Evolutionary conservation across 1,140 invertebrate species (phyloP).

Genomic region (Nephotettix cincticeps): DNA sequence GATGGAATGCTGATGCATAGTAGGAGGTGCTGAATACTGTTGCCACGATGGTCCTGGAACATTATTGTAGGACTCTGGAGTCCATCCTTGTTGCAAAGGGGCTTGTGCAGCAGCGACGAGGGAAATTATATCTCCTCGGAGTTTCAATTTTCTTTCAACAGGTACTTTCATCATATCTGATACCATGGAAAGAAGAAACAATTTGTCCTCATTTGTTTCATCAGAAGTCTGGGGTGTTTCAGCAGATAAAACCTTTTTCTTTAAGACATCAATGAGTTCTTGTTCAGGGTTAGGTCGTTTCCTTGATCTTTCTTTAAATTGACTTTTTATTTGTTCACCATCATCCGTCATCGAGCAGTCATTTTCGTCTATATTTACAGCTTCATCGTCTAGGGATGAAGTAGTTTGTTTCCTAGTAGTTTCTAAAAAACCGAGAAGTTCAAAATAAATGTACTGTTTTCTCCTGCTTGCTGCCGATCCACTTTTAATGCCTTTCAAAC

Average conservation of each 20-base stretch:
- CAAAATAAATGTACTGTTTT: slow-evolving; percentile 17
- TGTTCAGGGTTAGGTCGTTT: slow-evolving; percentile 10
- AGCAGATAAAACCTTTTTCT: slow-evolving; percentile 14
- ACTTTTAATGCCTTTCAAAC: background rate
- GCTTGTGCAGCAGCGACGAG: slow-evolving; percentile 16
- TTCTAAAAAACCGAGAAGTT: slow-evolving; percentile 18
- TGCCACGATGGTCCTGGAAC: slow-evolving; percentile 17
- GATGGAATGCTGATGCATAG: slow-evolving; percentile 16
- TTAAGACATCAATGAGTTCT: slow-evolving; percentile 4
- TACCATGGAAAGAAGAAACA: slow-evolving; percentile 22
- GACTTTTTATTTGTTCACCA: slow-evolving; percentile 10
- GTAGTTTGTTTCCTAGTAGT: slow-evolving; percentile 8
- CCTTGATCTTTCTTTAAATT: slow-evolving; percentile 3
- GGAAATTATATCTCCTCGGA: slow-evolving; percentile 21
- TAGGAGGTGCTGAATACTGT: background rate
- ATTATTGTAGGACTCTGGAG: slow-evolving; percentile 9
- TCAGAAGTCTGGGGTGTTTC: slow-evolving; percentile 13
- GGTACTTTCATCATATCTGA: slow-evolving; percentile 20
- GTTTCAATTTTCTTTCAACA: slow-evolving; percentile 21
- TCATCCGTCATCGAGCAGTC: background rate
- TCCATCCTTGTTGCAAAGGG: slow-evolving; percentile 18
- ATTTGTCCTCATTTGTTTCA: slow-evolving; percentile 20
- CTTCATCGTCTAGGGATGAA: slow-evolving; percentile 10
- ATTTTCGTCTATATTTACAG: slow-evolving; percentile 16
- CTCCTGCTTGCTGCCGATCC: slow-evolving; percentile 19